Conservation (phyloP, 2,797 vertebrate genomes). For the Gymnopithys bicolor region DNA sequence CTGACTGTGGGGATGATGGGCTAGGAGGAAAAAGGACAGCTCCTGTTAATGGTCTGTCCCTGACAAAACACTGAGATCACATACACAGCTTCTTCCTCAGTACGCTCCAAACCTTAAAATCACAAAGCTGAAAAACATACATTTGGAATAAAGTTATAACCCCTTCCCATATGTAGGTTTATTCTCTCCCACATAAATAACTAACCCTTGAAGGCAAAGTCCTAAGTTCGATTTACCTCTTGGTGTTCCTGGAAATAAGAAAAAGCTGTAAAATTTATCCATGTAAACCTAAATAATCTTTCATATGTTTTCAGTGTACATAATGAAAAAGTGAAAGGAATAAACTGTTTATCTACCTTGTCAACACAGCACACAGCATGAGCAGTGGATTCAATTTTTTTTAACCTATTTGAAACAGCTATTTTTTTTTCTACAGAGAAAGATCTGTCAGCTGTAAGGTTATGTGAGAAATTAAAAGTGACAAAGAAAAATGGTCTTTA, state of each 20-base stretch:
- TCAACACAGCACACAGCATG: not conserved
- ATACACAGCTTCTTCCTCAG: not conserved
- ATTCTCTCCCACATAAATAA: not conserved
- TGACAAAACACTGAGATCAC: not conserved
- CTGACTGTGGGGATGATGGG: not conserved
- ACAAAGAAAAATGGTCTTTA: not conserved
- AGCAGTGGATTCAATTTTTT: not conserved
- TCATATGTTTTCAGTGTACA: not conserved
- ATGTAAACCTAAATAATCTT: not conserved
- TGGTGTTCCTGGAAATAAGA: not conserved
- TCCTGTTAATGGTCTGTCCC: not conserved
- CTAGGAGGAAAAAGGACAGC: not conserved
- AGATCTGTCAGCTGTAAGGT: not conserved
- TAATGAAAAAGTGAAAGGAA: not conserved
- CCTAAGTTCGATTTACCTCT: not conserved
- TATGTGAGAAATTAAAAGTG: not conserved
- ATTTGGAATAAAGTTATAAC: not conserved
- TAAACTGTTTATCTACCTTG: not conserved
- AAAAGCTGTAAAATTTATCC: not conserved
- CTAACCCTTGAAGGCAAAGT: not conserved
- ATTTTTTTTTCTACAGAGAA: not conserved
- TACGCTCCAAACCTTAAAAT: not conserved
- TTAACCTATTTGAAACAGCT: not conserved
- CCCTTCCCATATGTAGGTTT: not conserved
- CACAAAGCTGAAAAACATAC: not conserved